Base-by-base conservation (phyloP, 2,888 invertebrate genomes). In the Protophormia terraenovae region DNA sequence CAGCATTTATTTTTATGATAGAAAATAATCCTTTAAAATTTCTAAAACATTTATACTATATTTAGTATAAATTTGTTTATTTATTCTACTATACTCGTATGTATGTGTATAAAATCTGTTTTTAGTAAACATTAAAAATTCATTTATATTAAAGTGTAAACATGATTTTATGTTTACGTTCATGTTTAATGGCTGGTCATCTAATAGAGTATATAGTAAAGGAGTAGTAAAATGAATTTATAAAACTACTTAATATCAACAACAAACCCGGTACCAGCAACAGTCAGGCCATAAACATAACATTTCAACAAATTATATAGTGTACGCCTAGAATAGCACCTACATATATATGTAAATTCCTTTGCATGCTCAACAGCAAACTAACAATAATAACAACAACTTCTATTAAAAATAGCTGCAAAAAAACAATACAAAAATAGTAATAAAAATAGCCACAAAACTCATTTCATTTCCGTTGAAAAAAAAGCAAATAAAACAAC, bases 391-490 rank as follows among this genome's bases (percentile, higher is more conserved):
- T 16, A 76, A 67, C 22, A 60, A 10, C n/a, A 24, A 41, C 10
- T 69, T 19, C 16, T n/a, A n/a, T n/a, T n/a, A 71, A 72, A 76
- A 72, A 62, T 12, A 50, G 1, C 6, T n/a, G n/a, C n/a, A 24
- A 12, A 16, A 29, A 50, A 22, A 50, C n/a, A 38, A 12, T 16
- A 58, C 27, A 73, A 66, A 24, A 50, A 27, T 29, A 53, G 38
- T 69, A 84, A 84, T 77, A 84, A 81, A 66, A 53, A 62, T 27
- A 67, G 62, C 76, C 58, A 53, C 53, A 81, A 62, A 81, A 81
- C 67, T 81, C 77, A 84, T 84, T 84, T 84, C 73, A 78, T 84
- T 84, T 84, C 84, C 84, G 77, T 77, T 45, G 38, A 22, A 62
- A 24, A 27, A 47, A 41, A 45, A 66, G 14, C 22, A 77, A 55